Percentiles rank a stretch among this genome's conserved stretches.
These are phyloP conservation scores for Neosilurus mollespiculum DNA, from an alignment of 2,797 vertebrate species.

Conservation along the genomic window DNA sequence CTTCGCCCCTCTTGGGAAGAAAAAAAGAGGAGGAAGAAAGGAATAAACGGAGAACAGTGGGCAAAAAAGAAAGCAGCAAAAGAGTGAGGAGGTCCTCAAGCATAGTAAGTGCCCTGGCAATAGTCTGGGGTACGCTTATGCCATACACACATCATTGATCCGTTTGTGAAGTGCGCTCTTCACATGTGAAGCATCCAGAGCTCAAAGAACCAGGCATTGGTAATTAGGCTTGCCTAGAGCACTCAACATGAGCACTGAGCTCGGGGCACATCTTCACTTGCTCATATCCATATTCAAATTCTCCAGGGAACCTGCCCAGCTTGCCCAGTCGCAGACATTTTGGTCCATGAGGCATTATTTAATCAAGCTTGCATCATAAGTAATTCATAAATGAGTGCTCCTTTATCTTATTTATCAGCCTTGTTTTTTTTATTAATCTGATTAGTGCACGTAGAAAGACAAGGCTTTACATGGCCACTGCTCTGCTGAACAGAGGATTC, in stretches of 20 bases:
- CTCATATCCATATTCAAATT: conserved; percentile 44
- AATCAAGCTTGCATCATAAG: conserved; percentile 39
- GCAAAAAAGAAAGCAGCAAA: conserved; percentile 66
- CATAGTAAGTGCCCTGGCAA: conserved; percentile 72
- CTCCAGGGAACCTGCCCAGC: conserved; percentile 21
- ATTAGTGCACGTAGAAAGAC: conserved; percentile 39
- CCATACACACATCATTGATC: conserved; percentile 42
- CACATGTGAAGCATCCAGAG: conserved; percentile 15
- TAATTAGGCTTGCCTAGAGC: conserved; percentile 35
- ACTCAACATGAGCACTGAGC: conserved; percentile 14
- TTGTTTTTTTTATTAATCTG: conserved; percentile 40
- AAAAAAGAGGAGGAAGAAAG: conserved; percentile 47
- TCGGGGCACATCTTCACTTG: conserved; percentile 24
- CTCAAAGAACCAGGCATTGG: conserved; percentile 19
- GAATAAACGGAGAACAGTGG: conserved; percentile 22
- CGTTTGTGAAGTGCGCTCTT: conserved; percentile 31
- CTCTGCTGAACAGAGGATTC: conserved; percentile 36
- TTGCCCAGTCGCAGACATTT: conserved; percentile 15
- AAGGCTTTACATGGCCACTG: conserved; percentile 18
- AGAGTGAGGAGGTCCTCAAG: conserved; percentile 64
- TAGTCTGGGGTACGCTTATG: conserved; percentile 62
- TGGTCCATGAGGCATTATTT: conserved; percentile 34
- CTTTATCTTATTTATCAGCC: conserved; percentile 48
- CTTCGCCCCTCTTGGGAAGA: conserved; percentile 67
- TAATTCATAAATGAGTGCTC: conserved; percentile 43